phyloP scores from a whole-genome alignment of 1,140 invertebrate species.

The Zaprionus camerounensis region DNA sequence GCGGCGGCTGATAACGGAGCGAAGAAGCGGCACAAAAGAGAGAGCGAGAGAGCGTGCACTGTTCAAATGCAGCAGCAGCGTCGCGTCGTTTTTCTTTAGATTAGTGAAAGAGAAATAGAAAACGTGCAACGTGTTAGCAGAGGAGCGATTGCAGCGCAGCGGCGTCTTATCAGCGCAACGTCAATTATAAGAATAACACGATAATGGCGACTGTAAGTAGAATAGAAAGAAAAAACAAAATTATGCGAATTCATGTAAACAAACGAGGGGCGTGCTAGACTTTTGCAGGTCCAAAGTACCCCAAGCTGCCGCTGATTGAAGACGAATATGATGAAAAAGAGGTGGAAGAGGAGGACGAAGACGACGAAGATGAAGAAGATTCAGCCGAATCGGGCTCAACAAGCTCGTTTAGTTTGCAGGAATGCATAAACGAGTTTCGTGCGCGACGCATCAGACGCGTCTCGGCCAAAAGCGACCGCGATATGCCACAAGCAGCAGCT shows the following conservation, averaged over 20 bases:
- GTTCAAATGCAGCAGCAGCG: constrained; percentile 66
- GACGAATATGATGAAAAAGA: constrained; percentile 18
- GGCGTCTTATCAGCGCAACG: constrained; percentile 50
- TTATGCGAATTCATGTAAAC: constrained; percentile 33
- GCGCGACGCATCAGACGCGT: constrained; percentile 67
- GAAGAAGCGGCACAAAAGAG: constrained; percentile 73
- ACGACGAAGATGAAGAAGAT: constrained; percentile 62
- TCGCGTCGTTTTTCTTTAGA: constrained; percentile 70
- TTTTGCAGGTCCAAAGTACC: constrained; percentile 60
- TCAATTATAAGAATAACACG: constrained; percentile 23
- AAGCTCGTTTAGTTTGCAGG: constrained; percentile 77
- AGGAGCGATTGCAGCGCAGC: constrained; percentile 27
- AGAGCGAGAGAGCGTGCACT: constrained; percentile 37
- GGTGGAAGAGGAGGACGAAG: constrained; percentile 46
- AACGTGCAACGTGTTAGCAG: constrained; percentile 74
- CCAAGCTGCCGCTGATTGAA: constrained; percentile 25
- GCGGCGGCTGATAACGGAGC: constrained; percentile 63
- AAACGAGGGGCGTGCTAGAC: constrained; percentile 39
- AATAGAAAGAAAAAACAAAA: not conserved
- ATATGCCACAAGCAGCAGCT: constrained; percentile 8
- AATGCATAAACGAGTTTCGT: constrained; percentile 81
- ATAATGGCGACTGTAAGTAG: constrained; percentile 62
- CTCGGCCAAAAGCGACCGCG: constrained; percentile 71
- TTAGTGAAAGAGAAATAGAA: constrained; percentile 53
- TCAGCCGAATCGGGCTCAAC: constrained; percentile 65